phyloP scores from a whole-genome alignment of 2,113 vertebrate species.

The Gymnarchus niloticus region DNA sequence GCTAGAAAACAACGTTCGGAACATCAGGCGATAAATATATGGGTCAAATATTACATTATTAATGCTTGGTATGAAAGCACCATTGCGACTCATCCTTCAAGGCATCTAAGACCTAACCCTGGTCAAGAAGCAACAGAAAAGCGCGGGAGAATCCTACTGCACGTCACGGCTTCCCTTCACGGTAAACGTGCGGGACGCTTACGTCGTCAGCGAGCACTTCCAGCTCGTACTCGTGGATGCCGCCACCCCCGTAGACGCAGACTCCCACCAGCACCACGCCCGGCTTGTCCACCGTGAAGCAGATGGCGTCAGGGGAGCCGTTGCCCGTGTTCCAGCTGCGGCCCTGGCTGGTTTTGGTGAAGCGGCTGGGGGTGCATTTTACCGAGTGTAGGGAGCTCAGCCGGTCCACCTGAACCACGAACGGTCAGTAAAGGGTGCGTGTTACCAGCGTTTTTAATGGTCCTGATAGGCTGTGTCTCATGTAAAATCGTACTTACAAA shows the following conservation, averaged over 20 bases:
- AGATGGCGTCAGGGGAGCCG: slow-evolving; percentile 96
- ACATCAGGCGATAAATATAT: not conserved
- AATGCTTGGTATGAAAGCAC: not conserved
- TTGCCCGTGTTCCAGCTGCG: slow-evolving; percentile 99
- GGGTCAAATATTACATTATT: not conserved
- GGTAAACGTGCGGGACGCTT: slow-evolving; percentile 45
- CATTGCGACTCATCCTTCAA: not conserved
- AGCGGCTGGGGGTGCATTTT: slow-evolving; percentile 89
- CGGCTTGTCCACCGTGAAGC: slow-evolving; percentile 90
- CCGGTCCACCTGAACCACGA: slow-evolving; percentile 75
- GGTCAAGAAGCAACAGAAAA: not conserved
- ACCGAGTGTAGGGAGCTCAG: slow-evolving; percentile 92
- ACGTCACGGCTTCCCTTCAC: not conserved
- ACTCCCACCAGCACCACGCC: slow-evolving; percentile 93
- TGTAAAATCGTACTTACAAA: not conserved
- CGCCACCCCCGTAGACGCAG: slow-evolving; percentile 95
- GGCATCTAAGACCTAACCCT: not conserved
- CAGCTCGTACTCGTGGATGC: slow-evolving; percentile 95
- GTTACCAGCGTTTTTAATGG: not conserved
- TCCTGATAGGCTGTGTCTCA: not conserved
- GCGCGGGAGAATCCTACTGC: not conserved
- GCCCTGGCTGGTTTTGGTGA: slow-evolving; percentile 96
- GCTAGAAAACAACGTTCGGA: not conserved
- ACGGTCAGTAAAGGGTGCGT: not conserved
- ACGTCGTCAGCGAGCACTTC: slow-evolving; percentile 96